Conservation (phyloP, 2,888 invertebrate species). For the Ecdyonurus torrentis region DNA sequence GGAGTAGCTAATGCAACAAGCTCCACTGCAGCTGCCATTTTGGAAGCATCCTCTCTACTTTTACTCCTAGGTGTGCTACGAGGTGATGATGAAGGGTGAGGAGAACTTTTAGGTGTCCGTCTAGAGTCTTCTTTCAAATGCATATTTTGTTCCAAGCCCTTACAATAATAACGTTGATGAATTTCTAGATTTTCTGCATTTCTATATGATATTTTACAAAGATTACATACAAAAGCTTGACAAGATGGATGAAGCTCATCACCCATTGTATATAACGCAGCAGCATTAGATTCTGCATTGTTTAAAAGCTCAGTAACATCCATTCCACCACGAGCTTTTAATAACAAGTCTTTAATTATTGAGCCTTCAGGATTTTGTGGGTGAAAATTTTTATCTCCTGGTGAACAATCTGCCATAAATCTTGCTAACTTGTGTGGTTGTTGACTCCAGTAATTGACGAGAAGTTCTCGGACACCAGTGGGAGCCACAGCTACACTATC, state of each 20-base stretch:
- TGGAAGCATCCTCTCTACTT: not conserved
- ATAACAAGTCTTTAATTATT: slow-evolving; percentile 54
- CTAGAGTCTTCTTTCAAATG: slow-evolving; percentile 18
- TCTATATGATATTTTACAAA: slow-evolving; percentile 32
- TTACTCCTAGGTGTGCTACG: not conserved
- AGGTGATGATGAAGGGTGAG: not conserved
- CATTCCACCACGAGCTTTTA: slow-evolving; percentile 39
- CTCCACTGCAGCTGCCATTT: slow-evolving; percentile 6
- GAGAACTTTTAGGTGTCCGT: slow-evolving; percentile 20
- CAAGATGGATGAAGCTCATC: not conserved
- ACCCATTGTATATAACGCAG: not conserved
- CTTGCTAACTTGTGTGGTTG: not conserved
- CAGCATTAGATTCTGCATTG: not conserved
- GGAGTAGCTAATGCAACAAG: not conserved
- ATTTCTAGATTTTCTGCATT: slow-evolving; percentile 66
- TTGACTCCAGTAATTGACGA: slow-evolving; percentile 1
- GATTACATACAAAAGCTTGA: not conserved
- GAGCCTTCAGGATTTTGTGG: slow-evolving; percentile 42
- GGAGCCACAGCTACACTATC: slow-evolving; percentile 30
- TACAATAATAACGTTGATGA: slow-evolving; percentile 65
- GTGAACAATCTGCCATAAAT: not conserved
- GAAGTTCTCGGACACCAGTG: not conserved
- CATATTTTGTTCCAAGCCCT: slow-evolving; percentile 30
- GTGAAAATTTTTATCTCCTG: slow-evolving; percentile 24
- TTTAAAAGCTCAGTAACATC: slow-evolving; percentile 19